phyloP scores from a whole-genome alignment of 2,888 invertebrate genomes.

The Axea sp. region DNA sequence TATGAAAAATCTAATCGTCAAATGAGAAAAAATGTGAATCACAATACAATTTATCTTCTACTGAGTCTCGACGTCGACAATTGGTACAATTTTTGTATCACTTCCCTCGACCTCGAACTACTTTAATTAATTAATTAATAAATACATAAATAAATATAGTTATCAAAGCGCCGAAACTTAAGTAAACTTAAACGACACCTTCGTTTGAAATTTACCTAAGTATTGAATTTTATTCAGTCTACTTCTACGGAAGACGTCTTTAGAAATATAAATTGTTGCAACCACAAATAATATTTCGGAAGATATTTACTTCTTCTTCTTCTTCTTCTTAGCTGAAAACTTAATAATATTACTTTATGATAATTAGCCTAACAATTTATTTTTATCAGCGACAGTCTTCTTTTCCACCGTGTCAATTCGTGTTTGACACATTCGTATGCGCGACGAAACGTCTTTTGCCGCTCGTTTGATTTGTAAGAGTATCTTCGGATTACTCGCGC shows the following conservation, averaged over 20 bases:
- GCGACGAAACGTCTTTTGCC: slow-evolving; percentile 1
- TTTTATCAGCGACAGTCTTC: slow-evolving; percentile 3
- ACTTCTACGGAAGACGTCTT: slow-evolving; percentile 67
- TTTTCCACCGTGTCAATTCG: background rate
- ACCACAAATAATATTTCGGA: background rate
- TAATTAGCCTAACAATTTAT: too few species aligned
- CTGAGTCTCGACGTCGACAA: slow-evolving; percentile 13
- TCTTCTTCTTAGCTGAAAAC: too few species aligned
- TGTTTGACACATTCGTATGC: background rate
- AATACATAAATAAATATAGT: slow-evolving; percentile 61
- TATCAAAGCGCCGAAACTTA: slow-evolving; percentile 59
- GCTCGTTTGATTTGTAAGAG: slow-evolving; percentile 3
- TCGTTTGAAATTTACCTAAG: slow-evolving; percentile 62
- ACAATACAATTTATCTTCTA: slow-evolving; percentile 11
- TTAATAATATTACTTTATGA: too few species aligned
- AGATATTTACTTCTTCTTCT: background rate
- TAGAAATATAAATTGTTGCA: slow-evolving; percentile 16
- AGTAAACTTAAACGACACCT: slow-evolving; percentile 62
- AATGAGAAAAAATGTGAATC: too few species aligned
- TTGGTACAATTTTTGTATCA: slow-evolving; percentile 15
- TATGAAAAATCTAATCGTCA: too few species aligned
- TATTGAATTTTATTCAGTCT: slow-evolving; percentile 71
- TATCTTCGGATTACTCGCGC: background rate
- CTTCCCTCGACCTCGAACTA: slow-evolving; percentile 19
- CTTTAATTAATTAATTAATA: slow-evolving; percentile 32